Percentiles rank a stretch among this genome's conserved stretches.
phyloP scores from a whole-genome alignment of 2,113 vertebrate species.

The Myotis brandtii region DNA sequence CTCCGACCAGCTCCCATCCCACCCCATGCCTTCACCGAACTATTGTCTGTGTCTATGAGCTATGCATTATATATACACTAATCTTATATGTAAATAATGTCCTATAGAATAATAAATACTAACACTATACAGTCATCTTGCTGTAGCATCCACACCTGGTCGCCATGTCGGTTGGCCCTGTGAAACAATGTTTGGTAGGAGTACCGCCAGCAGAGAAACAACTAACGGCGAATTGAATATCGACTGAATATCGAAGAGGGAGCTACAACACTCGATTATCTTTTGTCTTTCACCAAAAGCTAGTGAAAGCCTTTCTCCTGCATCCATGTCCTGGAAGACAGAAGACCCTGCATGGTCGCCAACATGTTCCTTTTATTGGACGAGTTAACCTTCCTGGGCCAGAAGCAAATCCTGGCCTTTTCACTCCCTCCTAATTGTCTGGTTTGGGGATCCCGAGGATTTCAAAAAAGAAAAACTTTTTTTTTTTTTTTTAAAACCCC shows the following conservation, averaged over 20 bases:
- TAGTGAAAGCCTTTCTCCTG: neutral
- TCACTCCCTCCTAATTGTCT: neutral
- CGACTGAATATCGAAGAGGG: neutral
- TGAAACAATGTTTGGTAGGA: neutral
- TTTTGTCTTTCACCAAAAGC: neutral
- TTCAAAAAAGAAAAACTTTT: neutral
- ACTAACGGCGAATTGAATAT: neutral
- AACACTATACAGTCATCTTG: rapidly evolving
- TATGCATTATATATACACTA: rapidly evolving
- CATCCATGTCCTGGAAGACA: too few species aligned
- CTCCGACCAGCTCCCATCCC: too few species aligned
- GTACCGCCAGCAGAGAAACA: neutral
- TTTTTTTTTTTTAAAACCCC: neutral
- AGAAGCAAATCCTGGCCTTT: neutral
- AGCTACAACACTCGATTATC: neutral
- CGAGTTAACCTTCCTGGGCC: neutral
- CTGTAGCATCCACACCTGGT: too few species aligned
- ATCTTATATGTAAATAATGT: neutral
- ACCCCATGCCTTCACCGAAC: too few species aligned
- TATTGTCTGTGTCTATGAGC: too few species aligned
- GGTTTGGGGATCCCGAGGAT: neutral
- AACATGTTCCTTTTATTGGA: neutral
- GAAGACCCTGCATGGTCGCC: neutral
- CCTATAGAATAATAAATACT: neutral
- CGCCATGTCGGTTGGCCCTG: neutral